These are phyloP conservation scores for Lasioglossum figueresi DNA, from an alignment of 2,888 invertebrate species.

Conservation along the genomic window DNA sequence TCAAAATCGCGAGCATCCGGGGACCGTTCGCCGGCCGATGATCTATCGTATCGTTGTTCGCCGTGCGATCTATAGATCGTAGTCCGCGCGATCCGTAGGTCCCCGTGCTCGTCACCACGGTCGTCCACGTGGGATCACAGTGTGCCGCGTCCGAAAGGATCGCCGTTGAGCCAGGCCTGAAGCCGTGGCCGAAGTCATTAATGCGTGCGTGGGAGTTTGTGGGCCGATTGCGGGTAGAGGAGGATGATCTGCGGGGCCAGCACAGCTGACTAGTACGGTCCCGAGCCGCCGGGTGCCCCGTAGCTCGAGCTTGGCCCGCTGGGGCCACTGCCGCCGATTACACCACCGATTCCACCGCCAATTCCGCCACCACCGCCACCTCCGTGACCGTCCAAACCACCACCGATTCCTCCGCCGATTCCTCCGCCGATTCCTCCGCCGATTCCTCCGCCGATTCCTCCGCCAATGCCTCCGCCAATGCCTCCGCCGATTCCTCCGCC, in stretches of 20 bases:
- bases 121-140: slow-evolving; percentile 63
- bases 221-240: slow-evolving; percentile 65
- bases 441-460: slow-evolving; percentile 72
- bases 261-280: slow-evolving; percentile 87
- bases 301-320: slow-evolving; percentile 86
- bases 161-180: slow-evolving; percentile 52
- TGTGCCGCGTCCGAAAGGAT: slow-evolving; percentile 57
- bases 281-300: slow-evolving; percentile 89
- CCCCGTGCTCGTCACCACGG: slow-evolving; percentile 62
- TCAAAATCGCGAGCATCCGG: slow-evolving; percentile 56
- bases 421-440: slow-evolving; percentile 76
- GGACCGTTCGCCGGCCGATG: slow-evolving; percentile 53
- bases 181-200: slow-evolving; percentile 64
- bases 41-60: not conserved
- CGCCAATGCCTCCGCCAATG: slow-evolving; percentile 76
- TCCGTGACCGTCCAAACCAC: slow-evolving; percentile 77
- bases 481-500: slow-evolving; percentile 74
- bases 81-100: slow-evolving; percentile 32
- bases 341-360: slow-evolving; percentile 61
- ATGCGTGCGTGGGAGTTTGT: slow-evolving; percentile 64
- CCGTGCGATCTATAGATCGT: slow-evolving; percentile 15
- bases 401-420: slow-evolving; percentile 75
- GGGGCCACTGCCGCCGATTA: slow-evolving; percentile 78
- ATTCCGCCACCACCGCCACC: slow-evolving; percentile 74
- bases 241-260: slow-evolving; percentile 60